phyloP scores from a whole-genome alignment of 2,797 vertebrate genomes.

The Eulemur albifrons region DNA sequence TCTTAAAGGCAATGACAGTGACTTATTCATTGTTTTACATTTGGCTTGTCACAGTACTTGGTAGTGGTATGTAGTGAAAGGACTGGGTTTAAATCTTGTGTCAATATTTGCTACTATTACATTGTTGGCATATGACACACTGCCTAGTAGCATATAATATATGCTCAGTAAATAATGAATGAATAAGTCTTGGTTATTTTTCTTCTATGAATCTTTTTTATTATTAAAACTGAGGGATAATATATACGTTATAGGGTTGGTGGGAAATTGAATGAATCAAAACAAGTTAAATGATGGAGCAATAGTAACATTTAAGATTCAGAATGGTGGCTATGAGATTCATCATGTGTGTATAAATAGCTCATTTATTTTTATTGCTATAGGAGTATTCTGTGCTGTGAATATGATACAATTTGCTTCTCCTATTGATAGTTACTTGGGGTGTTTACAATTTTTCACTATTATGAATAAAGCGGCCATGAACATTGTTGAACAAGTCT shows the following conservation, averaged over 20 bases:
- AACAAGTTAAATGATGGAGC: neutral
- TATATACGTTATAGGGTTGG: neutral
- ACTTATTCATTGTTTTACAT: neutral
- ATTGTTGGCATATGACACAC: neutral
- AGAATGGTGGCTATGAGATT: neutral
- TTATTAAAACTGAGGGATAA: neutral
- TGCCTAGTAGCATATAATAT: neutral
- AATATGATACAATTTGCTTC: neutral
- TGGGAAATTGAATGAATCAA: neutral
- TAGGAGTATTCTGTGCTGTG: neutral
- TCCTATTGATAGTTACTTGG: neutral
- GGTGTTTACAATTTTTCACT: neutral
- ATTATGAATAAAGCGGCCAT: neutral
- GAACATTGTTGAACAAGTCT: neutral
- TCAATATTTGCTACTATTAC: neutral
- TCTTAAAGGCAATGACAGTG: neutral
- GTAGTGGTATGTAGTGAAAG: neutral
- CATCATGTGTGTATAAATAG: neutral
- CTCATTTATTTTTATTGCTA: neutral
- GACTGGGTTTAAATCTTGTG: neutral
- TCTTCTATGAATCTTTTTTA: constrained; percentile 4
- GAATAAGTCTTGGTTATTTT: neutral
- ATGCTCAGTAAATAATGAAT: neutral
- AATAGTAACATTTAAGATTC: neutral
- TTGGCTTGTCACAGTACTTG: neutral